Conservation (phyloP, 2,113 vertebrate species). For the Takifugu flavidus region DNA sequence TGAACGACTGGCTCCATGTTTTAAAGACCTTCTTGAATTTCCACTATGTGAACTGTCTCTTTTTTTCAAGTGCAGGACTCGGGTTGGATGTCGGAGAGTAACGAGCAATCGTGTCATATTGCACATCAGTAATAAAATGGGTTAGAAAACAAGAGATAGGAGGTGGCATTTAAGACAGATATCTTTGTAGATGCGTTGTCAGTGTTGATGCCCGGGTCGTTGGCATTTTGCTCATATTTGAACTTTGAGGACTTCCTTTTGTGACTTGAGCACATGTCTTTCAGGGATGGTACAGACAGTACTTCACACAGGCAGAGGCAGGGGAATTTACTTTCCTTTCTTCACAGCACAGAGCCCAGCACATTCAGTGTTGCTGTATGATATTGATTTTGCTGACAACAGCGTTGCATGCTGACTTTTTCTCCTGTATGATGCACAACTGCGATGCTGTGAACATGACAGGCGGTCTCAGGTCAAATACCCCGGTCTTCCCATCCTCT, state of each 20-base stretch:
- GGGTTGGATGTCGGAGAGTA: too few relatives aligned
- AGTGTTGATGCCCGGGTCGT: constrained; percentile 62
- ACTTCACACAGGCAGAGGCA: constrained; percentile 4
- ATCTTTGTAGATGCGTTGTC: too few relatives aligned
- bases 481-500: constrained; percentile 73
- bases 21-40: too few relatives aligned
- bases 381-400: constrained; percentile 78
- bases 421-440: constrained; percentile 81
- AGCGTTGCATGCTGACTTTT: constrained; percentile 71
- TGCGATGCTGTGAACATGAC: constrained; percentile 69
- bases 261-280: neutral
- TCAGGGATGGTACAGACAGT: neutral
- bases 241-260: constrained; percentile 55
- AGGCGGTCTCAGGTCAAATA: constrained; percentile 75
- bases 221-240: constrained; percentile 82
- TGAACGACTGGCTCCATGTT: too few relatives aligned
- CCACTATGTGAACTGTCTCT: too few relatives aligned
- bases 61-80: too few relatives aligned
- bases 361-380: constrained; percentile 33
- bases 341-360: constrained; percentile 7
- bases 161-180: too few relatives aligned
- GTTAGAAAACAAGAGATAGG: too few relatives aligned
- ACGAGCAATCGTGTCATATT: too few relatives aligned
- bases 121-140: too few relatives aligned
- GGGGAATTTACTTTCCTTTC: neutral